Evolutionary conservation across 2,888 invertebrate species (phyloP), one percentile per base, ranked within the genome.

Genomic region (Platycnemis pennipes): DNA sequence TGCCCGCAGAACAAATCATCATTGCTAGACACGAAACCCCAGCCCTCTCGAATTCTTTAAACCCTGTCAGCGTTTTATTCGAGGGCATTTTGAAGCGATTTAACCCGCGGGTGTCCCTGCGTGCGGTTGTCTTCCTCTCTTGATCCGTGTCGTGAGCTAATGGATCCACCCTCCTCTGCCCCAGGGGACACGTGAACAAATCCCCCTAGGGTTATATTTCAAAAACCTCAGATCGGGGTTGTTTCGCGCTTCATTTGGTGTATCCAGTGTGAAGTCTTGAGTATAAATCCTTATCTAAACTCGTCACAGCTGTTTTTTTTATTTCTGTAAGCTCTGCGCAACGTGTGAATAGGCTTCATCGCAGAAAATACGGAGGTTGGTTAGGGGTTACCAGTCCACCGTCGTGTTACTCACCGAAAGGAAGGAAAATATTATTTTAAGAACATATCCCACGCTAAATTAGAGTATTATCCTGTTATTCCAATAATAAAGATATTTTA

Each of bases 231-330:
- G 77, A 37, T 31, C 77, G 13, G 37, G 77, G 31, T n/a, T 77
- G 77, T 77, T 77, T 77, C 11, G 37, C 77, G 77, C 31, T 5
- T 16, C 77, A 37, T 77, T 77, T 77, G 77, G 26, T 11, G 31
- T 37, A 26, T 77, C 77, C 31, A 77, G 77, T 77, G 37, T 77
- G 2, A 37, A 77, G 77, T 77, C 37, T 13, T 7, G 77, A 4
- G 37, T 16, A 77, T 77, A 77, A 77, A 77, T 77, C 37, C 77
- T 77, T 77, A 77, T 77, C 37, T 77, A 77, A 77, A 77, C 37
- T 77, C 77, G 77, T 77, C 77, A 77, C 37, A 77, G 77, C 31
- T 77, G 77, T 16, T 77, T 77, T n/a, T 63, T 77, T 37, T 26
- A 4, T 63, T 3, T 26, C 7, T 16, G 8, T 77, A 37, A 11